These are phyloP conservation scores for Nezara viridula DNA, from an alignment of 2,888 invertebrate genomes.

Conservation along the genomic window DNA sequence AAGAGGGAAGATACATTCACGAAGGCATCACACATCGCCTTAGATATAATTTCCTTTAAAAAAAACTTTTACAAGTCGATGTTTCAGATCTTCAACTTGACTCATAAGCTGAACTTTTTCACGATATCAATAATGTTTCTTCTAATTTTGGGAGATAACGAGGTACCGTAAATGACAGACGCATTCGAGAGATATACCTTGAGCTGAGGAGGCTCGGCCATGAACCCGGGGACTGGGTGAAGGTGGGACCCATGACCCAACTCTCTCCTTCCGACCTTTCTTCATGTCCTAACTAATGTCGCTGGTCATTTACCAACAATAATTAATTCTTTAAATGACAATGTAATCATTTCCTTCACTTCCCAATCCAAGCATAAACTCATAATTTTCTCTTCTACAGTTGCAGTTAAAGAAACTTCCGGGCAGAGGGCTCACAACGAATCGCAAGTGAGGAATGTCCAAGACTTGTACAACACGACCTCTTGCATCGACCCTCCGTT, in stretches of 20 bases:
- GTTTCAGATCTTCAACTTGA: not conserved
- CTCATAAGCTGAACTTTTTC: not conserved
- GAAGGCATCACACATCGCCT: no score
- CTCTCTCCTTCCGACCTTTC: constrained; percentile 8
- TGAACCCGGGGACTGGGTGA: not conserved
- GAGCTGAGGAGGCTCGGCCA: not conserved
- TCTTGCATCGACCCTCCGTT: constrained; percentile 87
- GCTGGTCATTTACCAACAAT: constrained; percentile 21
- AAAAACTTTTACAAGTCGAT: not conserved
- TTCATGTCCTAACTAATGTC: not conserved
- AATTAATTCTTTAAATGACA: not conserved
- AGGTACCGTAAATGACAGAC: not conserved
- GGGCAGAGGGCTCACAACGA: constrained; percentile 63
- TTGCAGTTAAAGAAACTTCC: constrained; percentile 32
- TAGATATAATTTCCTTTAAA: no score
- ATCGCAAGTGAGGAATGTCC: constrained; percentile 68
- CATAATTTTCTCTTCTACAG: not conserved
- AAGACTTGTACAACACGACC: constrained; percentile 82
- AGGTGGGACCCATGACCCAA: not conserved
- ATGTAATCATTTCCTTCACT: not conserved
- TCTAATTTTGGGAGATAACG: not conserved
- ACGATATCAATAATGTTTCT: not conserved
- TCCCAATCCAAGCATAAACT: not conserved
- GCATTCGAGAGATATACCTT: not conserved
- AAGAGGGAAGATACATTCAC: no score